These are phyloP conservation scores for Dipodomys spectabilis DNA, from an alignment of 2,113 vertebrate species.

Conservation along the genomic window DNA sequence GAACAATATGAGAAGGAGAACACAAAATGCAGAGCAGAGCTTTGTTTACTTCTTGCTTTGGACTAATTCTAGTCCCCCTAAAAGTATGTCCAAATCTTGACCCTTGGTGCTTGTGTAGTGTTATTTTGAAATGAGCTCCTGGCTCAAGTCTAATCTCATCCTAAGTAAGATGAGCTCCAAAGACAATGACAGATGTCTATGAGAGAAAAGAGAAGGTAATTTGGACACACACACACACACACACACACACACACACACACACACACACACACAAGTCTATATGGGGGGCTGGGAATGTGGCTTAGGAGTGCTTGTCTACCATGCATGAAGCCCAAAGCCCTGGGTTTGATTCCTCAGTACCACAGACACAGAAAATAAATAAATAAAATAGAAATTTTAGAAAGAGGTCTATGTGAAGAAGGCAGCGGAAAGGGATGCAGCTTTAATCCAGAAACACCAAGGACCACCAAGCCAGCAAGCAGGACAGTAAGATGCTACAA, in stretches of 20 bases:
- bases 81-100: background rate
- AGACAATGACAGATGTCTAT: background rate
- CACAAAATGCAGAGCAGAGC: background rate
- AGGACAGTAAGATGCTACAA: too few relatives aligned
- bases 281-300: background rate
- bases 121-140: conserved; percentile 3
- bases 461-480: background rate
- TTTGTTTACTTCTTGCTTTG: background rate
- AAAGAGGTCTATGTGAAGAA: background rate
- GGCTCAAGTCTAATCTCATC: background rate
- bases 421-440: background rate
- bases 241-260: background rate
- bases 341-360: too few relatives aligned
- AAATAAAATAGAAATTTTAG: too few relatives aligned
- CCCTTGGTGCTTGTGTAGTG: background rate
- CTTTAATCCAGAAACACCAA: background rate
- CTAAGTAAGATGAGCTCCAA: background rate
- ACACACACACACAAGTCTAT: background rate
- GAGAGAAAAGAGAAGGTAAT: background rate
- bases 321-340: too few relatives aligned
- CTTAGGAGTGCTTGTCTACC: background rate
- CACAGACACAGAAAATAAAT: too few relatives aligned
- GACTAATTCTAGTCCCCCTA: background rate
- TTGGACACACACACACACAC: background rate
- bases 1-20: background rate